Evolutionary conservation across 1,140 invertebrate genomes (phyloP), one percentile per base, ranked within the genome.

Genomic region (Leptestheria dahalacensis): DNA sequence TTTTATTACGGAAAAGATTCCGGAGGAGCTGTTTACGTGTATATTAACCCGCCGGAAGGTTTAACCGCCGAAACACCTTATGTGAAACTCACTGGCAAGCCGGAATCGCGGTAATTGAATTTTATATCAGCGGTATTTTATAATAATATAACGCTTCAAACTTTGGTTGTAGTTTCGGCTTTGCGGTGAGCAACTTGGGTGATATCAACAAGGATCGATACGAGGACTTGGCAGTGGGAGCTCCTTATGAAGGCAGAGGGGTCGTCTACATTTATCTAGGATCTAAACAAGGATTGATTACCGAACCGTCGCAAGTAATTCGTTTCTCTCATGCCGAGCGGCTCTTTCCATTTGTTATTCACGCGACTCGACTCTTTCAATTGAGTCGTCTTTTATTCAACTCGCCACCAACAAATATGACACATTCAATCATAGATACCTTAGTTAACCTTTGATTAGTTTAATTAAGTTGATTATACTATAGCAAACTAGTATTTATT

Each of bases 161-260:
- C n/a, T 33, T 55, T 25, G n/a, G n/a, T 48, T 67, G 29, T 49
- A 71, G 87, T 62, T 95, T 92, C 72, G 91, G 91, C 3, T 83
- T 92, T 63, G 78, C 92, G 0, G 74, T 97, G 60, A 79, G 90
- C 1, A 85, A 84, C 68, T 72, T 91, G 23, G 89, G 90, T 29
- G 92, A 97, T 71, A 75, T 97, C 9, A 95, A 97, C 69, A 87
- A 86, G 71, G 92, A 96, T 71, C 83, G 84, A 0, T 91, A 80
- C 68, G 84, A 87, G 65, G 92, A 96, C 70, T 74, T 96, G 50
- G 91, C 89, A 0, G 81, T 96, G 57, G 92, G 92, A 18, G 91
- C 91, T 23, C 92, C 91, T 0, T 95, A 93, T 69, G 90, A 93
- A 72, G 82, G 79, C 1, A 87, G 86, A 18, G 75, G 75, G 12